phyloP scores from a whole-genome alignment of 2,113 vertebrate species.

The Plestiodon gilberti region DNA sequence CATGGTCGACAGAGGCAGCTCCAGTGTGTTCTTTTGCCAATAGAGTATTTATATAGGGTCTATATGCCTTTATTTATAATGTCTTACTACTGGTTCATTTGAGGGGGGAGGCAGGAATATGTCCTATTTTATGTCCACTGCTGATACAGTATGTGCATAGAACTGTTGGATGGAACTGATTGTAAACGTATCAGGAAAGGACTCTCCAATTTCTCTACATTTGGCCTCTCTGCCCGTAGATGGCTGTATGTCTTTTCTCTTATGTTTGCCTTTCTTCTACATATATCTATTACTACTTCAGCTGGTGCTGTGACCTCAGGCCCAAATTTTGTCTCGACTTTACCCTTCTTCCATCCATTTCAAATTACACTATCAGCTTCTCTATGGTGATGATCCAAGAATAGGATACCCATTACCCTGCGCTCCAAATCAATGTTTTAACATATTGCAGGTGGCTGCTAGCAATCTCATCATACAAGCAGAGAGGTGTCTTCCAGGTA shows the following conservation, averaged over 20 bases:
- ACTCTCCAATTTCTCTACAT: constrained; percentile 51
- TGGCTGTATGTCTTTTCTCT: constrained; percentile 54
- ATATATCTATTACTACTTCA: constrained; percentile 46
- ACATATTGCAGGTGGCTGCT: constrained; percentile 29
- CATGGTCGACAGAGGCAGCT: constrained; percentile 46
- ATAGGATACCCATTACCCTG: constrained; percentile 23
- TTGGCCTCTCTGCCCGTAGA: constrained; percentile 66
- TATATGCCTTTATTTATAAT: constrained; percentile 75
- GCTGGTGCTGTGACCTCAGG: constrained; percentile 58
- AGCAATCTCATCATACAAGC: not conserved
- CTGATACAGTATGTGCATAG: constrained; percentile 27
- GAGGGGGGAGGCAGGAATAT: constrained; percentile 52
- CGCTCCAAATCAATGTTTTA: constrained; percentile 39
- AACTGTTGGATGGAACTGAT: constrained; percentile 41
- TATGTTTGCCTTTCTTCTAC: constrained; percentile 26
- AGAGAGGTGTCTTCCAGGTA: not conserved
- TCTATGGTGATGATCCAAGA: constrained; percentile 25
- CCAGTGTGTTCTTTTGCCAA: constrained; percentile 71
- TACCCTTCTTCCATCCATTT: constrained; percentile 40
- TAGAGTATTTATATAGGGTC: constrained; percentile 75
- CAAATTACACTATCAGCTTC: constrained; percentile 10
- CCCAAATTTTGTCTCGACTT: constrained; percentile 35
- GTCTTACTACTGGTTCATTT: constrained; percentile 62
- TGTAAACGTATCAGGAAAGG: constrained; percentile 64
- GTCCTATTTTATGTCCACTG: constrained; percentile 60